Evolutionary conservation across 2,797 vertebrate genomes (phyloP).

Genomic region (Nasua narica): DNA sequence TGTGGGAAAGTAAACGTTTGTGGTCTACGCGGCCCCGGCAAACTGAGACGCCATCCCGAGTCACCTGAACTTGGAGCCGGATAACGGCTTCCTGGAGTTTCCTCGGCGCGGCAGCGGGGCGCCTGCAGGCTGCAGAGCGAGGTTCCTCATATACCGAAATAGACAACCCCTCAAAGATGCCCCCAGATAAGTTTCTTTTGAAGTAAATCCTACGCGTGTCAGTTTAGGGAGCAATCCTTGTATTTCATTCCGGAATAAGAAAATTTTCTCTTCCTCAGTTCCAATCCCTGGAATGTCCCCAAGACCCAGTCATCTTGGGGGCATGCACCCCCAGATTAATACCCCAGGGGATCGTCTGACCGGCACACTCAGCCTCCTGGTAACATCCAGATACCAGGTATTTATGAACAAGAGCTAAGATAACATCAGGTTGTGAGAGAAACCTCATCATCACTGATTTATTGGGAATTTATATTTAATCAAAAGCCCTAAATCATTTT

Average conservation of each 20-base stretch:
- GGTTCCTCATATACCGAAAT: rapidly evolving
- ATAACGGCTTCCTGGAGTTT: rapidly evolving
- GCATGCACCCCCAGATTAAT: background rate
- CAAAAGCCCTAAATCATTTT: background rate
- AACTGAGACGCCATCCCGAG: rapidly evolving
- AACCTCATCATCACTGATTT: rapidly evolving
- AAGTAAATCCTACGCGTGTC: background rate
- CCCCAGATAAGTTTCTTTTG: background rate
- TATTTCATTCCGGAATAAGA: no score
- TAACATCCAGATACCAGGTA: no score
- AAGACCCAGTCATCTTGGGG: rapidly evolving
- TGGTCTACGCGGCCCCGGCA: rapidly evolving
- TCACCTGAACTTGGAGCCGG: rapidly evolving
- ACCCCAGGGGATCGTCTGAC: rapidly evolving
- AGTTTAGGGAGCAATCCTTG: background rate
- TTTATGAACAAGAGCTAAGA: background rate
- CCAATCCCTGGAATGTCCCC: background rate
- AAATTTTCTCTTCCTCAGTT: background rate
- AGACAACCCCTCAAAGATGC: background rate
- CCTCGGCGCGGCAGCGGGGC: rapidly evolving
- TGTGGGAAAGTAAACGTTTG: background rate
- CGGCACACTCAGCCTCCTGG: rapidly evolving
- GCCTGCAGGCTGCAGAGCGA: background rate
- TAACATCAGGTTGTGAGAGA: rapidly evolving
- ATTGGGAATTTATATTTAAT: background rate